Conservation (phyloP, 2,888 invertebrate species). For the Helicoverpa assulta region DNA sequence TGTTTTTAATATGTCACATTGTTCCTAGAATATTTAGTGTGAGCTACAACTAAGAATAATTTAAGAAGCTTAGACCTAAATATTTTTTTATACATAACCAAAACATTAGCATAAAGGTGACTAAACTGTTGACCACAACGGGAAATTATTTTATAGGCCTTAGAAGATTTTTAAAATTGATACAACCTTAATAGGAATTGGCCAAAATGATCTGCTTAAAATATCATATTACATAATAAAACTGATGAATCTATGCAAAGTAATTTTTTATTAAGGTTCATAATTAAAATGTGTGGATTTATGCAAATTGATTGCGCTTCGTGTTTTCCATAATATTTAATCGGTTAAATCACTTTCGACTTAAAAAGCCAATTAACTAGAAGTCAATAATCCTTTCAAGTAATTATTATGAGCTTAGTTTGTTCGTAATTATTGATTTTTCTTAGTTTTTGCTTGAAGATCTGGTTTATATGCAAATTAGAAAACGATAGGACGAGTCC, state of each 20-base stretch:
- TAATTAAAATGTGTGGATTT: slow-evolving; percentile 35
- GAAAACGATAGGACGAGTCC: slow-evolving; percentile 6
- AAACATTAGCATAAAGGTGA: slow-evolving; percentile 42
- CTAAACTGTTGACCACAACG: slow-evolving; percentile 36
- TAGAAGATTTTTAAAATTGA: slow-evolving; percentile 19
- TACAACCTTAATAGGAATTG: slow-evolving; percentile 12
- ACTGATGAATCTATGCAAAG: slow-evolving; percentile 17
- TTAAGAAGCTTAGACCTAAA: slow-evolving; percentile 13
- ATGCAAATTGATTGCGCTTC: slow-evolving; percentile 35
- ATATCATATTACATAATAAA: slow-evolving; percentile 19
- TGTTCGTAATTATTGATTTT: slow-evolving; percentile 34
- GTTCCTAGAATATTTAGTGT: slow-evolving; percentile 43
- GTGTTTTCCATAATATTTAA: slow-evolving; percentile 30
- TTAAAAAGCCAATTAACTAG: slow-evolving; percentile 23
- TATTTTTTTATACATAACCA: slow-evolving; percentile 8
- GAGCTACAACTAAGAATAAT: slow-evolving; percentile 13
- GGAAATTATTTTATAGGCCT: slow-evolving; percentile 16
- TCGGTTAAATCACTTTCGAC: slow-evolving; percentile 27
- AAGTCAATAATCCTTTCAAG: slow-evolving; percentile 31
- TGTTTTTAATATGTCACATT: slow-evolving; percentile 41
- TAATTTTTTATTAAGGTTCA: slow-evolving; percentile 14
- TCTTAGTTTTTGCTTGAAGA: slow-evolving; percentile 7
- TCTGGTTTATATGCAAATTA: slow-evolving; percentile 13
- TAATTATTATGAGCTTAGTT: slow-evolving; percentile 21
- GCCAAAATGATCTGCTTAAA: slow-evolving; percentile 7